Conservation (phyloP, 2,113 vertebrate genomes). For the Anarrhichthys ocellatus region DNA sequence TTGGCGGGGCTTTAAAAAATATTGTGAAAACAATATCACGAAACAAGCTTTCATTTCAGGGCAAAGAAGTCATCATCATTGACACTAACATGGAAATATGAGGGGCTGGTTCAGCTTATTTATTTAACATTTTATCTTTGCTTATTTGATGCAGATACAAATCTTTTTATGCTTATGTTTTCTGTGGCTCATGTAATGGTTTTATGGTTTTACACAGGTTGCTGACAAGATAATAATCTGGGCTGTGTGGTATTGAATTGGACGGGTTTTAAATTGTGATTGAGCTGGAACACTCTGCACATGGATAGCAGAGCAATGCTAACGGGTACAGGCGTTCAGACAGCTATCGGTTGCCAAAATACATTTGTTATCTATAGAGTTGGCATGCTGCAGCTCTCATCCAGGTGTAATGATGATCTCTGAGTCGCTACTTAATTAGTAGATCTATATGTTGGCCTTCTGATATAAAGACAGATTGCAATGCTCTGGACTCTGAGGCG, state of each 20-base stretch:
- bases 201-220: neutral
- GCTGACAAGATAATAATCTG: neutral
- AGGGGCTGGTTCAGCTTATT: neutral
- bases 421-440: constrained; percentile 47
- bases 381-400: constrained; percentile 26
- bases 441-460: constrained; percentile 42
- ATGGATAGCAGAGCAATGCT: neutral
- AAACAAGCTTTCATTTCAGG: neutral
- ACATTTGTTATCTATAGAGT: neutral
- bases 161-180: neutral
- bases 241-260: neutral
- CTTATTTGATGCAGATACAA: neutral
- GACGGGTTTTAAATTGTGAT: neutral
- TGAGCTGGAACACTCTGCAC: neutral
- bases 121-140: neutral
- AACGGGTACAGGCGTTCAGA: constrained; percentile 1
- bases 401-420: constrained; percentile 25
- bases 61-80: neutral
- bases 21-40: neutral
- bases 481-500: constrained; percentile 17
- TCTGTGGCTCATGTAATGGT: no score
- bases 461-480: constrained; percentile 34
- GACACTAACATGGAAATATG: neutral
- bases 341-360: neutral
- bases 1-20: neutral